Conservation (phyloP, 2,113 vertebrate genomes). For the Atlantisia rogersi region DNA sequence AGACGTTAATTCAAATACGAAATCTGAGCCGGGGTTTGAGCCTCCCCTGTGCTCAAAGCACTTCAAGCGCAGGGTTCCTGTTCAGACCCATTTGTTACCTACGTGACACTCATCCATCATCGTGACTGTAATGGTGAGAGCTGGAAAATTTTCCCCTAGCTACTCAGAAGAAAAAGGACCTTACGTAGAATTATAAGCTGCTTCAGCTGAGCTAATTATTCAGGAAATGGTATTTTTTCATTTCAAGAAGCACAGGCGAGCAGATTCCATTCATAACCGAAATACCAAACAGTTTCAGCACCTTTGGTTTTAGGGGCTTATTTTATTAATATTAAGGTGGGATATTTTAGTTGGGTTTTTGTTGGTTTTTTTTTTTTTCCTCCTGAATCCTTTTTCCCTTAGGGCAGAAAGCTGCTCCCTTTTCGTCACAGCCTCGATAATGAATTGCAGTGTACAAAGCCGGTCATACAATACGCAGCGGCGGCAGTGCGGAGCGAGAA, state of each 20-base stretch:
- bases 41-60: not conserved
- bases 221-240: constrained; percentile 24
- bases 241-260: not conserved
- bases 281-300: constrained; percentile 18
- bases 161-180: not conserved
- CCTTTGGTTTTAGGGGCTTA: constrained; percentile 23
- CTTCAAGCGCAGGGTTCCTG: not conserved
- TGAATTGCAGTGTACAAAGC: constrained; percentile 80
- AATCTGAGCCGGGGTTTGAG: constrained; percentile 3
- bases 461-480: constrained; percentile 77
- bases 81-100: constrained; percentile 8
- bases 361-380: not conserved
- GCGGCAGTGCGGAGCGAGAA: constrained; percentile 66
- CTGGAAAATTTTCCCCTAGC: not conserved
- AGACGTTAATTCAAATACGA: not conserved
- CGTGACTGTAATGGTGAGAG: not conserved
- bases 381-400: not conserved
- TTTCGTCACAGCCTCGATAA: constrained; percentile 71
- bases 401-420: constrained; percentile 46
- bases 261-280: constrained; percentile 47
- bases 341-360: too few species aligned
- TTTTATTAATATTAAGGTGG: constrained; percentile 34
- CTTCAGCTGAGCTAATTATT: constrained; percentile 54
- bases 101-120: not conserved
- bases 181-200: not conserved